A percentile compares a stretch with the other conserved stretches of the same genome.
phyloP scores from a whole-genome alignment of 1,140 invertebrate species.

The Neodiprion fabricii region DNA sequence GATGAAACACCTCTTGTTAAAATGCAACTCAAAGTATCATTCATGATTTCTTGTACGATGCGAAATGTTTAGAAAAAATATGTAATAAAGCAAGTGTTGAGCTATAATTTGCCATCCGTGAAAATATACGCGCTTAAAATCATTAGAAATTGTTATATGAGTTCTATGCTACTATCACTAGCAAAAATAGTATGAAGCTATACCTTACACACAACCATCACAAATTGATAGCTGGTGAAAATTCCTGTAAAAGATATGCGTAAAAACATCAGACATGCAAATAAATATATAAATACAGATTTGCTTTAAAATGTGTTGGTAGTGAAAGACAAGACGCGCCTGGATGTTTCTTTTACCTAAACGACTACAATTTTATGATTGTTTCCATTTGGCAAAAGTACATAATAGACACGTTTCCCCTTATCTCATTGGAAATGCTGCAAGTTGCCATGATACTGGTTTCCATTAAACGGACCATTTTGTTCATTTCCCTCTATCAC shows the following conservation, averaged over 20 bases:
- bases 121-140: too few species aligned
- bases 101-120: too few species aligned
- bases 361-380: conserved; percentile 60
- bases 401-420: conserved; percentile 60
- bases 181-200: neutral
- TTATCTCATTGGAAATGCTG: conserved; percentile 61
- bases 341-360: conserved; percentile 38
- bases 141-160: too few species aligned
- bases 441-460: conserved; percentile 55
- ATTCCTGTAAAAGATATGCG: neutral
- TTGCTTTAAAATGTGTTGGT: neutral
- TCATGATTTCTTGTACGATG: too few species aligned
- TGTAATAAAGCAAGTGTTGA: too few species aligned
- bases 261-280: neutral
- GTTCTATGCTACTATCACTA: neutral
- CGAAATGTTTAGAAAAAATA: too few species aligned
- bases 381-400: conserved; percentile 59
- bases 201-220: neutral
- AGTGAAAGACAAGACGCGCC: conserved; percentile 9
- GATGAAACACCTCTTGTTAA: too few species aligned
- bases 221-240: neutral
- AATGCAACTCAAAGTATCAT: too few species aligned
- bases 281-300: neutral
- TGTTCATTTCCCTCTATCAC: conserved; percentile 50
- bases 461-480: conserved; percentile 41